Evolutionary conservation across 2,888 invertebrate genomes (phyloP).

Genomic region (Allophyes oxyacanthae): DNA sequence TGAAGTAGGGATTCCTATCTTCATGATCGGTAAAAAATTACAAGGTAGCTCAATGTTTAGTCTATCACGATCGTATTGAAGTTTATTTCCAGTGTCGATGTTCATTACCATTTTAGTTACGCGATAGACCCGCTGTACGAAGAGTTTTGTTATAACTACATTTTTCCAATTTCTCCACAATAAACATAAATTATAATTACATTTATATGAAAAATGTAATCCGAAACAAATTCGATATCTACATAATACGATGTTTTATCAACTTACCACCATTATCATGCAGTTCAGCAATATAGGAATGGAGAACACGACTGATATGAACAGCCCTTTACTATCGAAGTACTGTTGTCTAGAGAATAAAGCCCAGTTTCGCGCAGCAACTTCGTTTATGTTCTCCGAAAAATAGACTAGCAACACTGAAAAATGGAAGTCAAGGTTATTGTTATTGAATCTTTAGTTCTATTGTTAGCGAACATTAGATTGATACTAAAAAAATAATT

Average conservation of each 20-base stretch:
- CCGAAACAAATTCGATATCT: slow-evolving; percentile 13
- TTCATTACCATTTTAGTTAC: too few species aligned
- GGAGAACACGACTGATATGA: slow-evolving; percentile 98
- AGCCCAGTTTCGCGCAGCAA: slow-evolving; percentile 96
- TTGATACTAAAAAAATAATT: not conserved
- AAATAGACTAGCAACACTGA: slow-evolving; percentile 96
- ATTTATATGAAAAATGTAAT: slow-evolving; percentile 3
- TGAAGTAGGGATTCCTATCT: too few species aligned
- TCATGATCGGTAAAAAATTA: too few species aligned
- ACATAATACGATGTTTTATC: slow-evolving; percentile 37
- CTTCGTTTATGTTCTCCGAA: slow-evolving; percentile 96
- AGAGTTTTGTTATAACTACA: too few species aligned
- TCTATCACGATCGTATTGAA: too few species aligned
- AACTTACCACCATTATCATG: slow-evolving; percentile 97
- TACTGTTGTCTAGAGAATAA: slow-evolving; percentile 97
- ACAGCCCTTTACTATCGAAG: slow-evolving; percentile 97
- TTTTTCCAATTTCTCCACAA: too few species aligned
- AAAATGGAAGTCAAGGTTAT: slow-evolving; percentile 69
- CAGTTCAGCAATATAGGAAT: slow-evolving; percentile 97
- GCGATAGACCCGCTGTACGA: too few species aligned
- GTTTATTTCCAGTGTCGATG: too few species aligned
- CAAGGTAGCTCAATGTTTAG: too few species aligned
- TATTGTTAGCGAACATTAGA: slow-evolving; percentile 1
- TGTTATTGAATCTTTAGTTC: slow-evolving; percentile 1
- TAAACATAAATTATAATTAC: slow-evolving; percentile 8